Conservation (phyloP, 2,113 vertebrate genomes). For the Dicerorhinus sumatrensis region DNA sequence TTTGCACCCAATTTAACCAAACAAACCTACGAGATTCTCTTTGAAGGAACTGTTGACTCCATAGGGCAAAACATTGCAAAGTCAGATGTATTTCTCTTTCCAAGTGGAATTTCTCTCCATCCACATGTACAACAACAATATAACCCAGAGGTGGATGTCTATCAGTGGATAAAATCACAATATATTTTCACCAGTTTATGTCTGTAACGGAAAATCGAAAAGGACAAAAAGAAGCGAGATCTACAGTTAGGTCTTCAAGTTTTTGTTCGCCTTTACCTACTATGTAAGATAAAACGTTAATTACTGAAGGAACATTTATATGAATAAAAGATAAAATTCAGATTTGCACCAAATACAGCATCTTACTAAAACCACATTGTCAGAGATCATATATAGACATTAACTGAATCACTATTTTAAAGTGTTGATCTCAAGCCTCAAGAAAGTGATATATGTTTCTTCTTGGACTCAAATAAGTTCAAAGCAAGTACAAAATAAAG, state of each 20-base stretch:
- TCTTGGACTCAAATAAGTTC: constrained; percentile 53
- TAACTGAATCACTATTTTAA: constrained; percentile 70
- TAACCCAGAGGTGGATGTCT: background rate
- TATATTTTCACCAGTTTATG: background rate
- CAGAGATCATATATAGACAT: constrained; percentile 61
- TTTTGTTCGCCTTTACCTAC: constrained; percentile 56
- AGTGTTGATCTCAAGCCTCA: constrained; percentile 68
- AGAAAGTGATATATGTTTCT: constrained; percentile 66
- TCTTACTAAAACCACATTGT: constrained; percentile 69
- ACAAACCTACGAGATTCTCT: background rate
- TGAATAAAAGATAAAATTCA: constrained; percentile 78
- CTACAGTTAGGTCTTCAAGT: background rate
- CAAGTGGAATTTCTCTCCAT: background rate
- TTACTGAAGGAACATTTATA: constrained; percentile 54
- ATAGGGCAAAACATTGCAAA: background rate
- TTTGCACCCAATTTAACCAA: constrained; percentile 36
- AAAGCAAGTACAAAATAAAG: constrained; percentile 37
- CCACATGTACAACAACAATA: background rate
- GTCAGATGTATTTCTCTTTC: constrained; percentile 17
- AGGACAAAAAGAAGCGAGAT: background rate
- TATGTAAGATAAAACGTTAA: constrained; percentile 51
- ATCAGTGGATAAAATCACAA: background rate
- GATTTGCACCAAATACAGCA: constrained; percentile 66
- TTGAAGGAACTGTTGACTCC: background rate
- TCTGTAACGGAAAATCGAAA: background rate